Evolutionary conservation across 2,797 vertebrate genomes (phyloP), one percentile per base, ranked within the genome.

Genomic region (Harpagifer antarcticus): DNA sequence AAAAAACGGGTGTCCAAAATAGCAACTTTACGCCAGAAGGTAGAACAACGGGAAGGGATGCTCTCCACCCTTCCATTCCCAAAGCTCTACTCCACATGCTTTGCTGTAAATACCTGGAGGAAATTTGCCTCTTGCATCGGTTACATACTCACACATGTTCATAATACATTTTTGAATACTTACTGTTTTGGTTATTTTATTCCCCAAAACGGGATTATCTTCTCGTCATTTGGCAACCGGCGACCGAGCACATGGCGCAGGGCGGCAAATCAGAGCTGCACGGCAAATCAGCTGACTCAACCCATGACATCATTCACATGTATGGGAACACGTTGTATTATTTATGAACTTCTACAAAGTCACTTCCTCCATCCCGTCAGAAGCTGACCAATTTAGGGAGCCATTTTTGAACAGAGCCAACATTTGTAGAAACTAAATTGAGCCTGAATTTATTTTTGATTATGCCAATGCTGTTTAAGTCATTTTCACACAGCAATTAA

Each of bases 161-260:
- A 13, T 27, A 27, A 62, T 42, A 2, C 2, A 3, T 8, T 70
- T 23, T 55, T 57, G 1, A 60, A 81, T 84, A 93, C 89, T 93
- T 76, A 92, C 92, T 92, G 54, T 81, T 93, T 16, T 17, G 65
- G 59, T 44, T 56, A 27, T n/a, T 11, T 44, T 56, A 27, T n/a
- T 16, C 58, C 81, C 88, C 91, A 50, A 70, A 74, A 64, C 55
- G 78, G 89, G 88, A 93, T 95, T 88, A 94, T 90, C 93, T 89
- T 93, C 89, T 85, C 87, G 76, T 86, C 78, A 54, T 77, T 91
- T 86, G 90, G 90, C 89, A 88, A 77, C 49, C 58, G 92, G 85
- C 31, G 90, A 78, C 68, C 23, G 76, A 83, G 93, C 96, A 95
- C 95, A 95, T 95, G 95, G 95, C 86, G 92, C 91, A 74, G 91